Evolutionary conservation across 2,113 vertebrate genomes (phyloP).

Genomic region (Peucedramus taeniatus): DNA sequence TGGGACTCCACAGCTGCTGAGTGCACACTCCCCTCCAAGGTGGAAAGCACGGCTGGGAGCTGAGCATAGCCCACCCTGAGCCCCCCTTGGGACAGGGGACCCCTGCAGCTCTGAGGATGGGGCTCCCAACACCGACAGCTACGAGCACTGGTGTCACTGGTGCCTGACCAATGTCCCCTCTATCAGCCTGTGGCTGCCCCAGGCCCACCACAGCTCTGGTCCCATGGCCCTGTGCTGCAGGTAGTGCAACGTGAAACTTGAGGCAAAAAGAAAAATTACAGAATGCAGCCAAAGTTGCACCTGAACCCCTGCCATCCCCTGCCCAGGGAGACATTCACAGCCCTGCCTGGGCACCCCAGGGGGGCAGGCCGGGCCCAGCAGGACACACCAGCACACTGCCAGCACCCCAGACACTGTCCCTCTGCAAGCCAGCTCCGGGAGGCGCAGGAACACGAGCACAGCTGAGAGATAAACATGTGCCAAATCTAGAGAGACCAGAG

Average conservation of each 20-base stretch:
- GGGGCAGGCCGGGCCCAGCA: not conserved
- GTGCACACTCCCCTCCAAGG: not conserved
- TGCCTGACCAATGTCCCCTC: not conserved
- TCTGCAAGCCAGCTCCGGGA: not conserved
- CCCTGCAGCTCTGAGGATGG: not conserved
- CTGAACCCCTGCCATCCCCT: not conserved
- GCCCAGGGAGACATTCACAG: not conserved
- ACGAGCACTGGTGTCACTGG: not conserved
- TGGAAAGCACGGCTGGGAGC: not conserved
- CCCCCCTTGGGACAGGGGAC: not conserved
- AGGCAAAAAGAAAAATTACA: not conserved
- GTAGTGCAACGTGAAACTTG: too few relatives aligned
- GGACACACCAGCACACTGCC: not conserved
- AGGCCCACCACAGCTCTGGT: not conserved
- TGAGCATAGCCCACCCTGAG: not conserved
- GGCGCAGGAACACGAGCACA: fast-evolving
- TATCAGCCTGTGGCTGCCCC: fast-evolving
- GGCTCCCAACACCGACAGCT: not conserved
- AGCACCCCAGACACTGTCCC: fast-evolving
- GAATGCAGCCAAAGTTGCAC: not conserved
- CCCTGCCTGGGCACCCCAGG: not conserved
- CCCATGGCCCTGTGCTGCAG: fast-evolving
- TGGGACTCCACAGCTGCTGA: not conserved
- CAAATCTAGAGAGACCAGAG: not conserved
- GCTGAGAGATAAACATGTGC: not conserved